phyloP scores from a whole-genome alignment of 2,797 vertebrate genomes.

The Melanotaenia boesemani region DNA sequence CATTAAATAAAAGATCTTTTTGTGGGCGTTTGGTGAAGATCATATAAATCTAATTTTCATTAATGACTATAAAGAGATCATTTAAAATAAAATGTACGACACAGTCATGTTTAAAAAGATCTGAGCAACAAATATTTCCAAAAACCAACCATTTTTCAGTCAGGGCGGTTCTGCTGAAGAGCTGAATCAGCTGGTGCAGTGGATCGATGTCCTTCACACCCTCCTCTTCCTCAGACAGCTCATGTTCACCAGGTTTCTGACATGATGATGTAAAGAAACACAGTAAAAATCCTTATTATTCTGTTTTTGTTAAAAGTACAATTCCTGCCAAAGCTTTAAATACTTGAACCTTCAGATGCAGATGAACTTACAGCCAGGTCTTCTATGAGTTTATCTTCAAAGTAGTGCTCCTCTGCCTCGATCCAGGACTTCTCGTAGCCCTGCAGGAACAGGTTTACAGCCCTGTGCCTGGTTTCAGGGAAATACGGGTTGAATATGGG shows the following conservation, averaged over 20 bases:
- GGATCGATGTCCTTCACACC: constrained; percentile 89
- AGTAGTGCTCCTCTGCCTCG: constrained; percentile 96
- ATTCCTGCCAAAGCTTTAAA: background rate
- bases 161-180: constrained; percentile 95
- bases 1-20: no score
- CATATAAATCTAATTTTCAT: no score
- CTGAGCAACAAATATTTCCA: no score
- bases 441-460: constrained; percentile 95
- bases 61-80: background rate
- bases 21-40: no score
- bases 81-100: background rate
- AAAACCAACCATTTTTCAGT: constrained; percentile 93
- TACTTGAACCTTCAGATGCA: background rate
- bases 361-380: constrained; percentile 90
- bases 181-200: constrained; percentile 94
- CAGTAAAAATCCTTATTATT: background rate
- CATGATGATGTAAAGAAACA: constrained; percentile 33
- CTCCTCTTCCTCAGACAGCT: constrained; percentile 90
- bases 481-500: background rate
- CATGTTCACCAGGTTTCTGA: constrained; percentile 84
- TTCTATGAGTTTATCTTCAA: constrained; percentile 97
- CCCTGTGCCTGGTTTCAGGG: constrained; percentile 87
- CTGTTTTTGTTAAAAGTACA: background rate
- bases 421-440: constrained; percentile 98
- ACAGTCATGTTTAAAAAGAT: background rate